Conservation (phyloP, 2,113 vertebrate genomes). For the Falco punctatus region DNA sequence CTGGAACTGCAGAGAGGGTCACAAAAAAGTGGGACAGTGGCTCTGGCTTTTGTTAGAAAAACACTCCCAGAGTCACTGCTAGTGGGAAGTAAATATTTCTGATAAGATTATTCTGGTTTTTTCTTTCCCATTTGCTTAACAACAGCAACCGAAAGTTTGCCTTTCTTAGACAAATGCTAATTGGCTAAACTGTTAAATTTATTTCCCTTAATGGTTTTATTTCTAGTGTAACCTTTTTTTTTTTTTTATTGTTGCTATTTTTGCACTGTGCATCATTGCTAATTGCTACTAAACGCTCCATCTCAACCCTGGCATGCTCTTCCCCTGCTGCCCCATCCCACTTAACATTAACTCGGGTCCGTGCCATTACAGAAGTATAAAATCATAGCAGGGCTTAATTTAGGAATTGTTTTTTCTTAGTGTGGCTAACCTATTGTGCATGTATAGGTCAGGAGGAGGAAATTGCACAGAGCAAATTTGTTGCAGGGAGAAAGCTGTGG, state of each 20-base stretch:
- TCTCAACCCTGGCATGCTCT: constrained; percentile 49
- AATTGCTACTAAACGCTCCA: constrained; percentile 67
- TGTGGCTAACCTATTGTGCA: neutral
- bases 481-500: neutral
- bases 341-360: constrained; percentile 61
- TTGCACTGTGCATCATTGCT: constrained; percentile 56
- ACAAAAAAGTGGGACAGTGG: constrained; percentile 28
- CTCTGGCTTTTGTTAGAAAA: constrained; percentile 45
- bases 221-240: constrained; percentile 35
- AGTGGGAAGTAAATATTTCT: constrained; percentile 48
- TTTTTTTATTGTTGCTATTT: constrained; percentile 50
- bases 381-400: constrained; percentile 30
- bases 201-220: constrained; percentile 50
- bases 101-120: neutral
- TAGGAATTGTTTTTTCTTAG: neutral
- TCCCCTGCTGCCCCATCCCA: constrained; percentile 38
- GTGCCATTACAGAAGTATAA: constrained; percentile 46
- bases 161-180: constrained; percentile 60
- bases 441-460: neutral
- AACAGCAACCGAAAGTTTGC: constrained; percentile 13
- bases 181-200: constrained; percentile 63
- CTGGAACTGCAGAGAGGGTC: constrained; percentile 65
- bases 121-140: neutral
- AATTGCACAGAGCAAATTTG: neutral
- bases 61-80: neutral